Conservation (phyloP, 2,888 invertebrate species). For the Leptinotarsa tumamoca region DNA sequence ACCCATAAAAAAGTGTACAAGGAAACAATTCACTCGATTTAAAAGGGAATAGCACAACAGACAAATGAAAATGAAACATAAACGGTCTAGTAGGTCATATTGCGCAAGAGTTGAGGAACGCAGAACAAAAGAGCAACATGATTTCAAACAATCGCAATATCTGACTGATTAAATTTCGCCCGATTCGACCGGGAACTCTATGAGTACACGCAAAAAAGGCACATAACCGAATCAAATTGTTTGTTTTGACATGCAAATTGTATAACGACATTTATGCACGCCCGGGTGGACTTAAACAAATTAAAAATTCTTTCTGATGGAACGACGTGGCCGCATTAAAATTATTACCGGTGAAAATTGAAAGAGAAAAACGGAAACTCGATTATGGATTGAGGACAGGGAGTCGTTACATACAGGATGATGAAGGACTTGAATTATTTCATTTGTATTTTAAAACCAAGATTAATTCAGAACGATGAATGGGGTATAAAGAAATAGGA, state of each 20-base stretch:
- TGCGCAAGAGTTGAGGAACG: constrained; percentile 6
- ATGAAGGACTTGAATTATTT: too few species aligned
- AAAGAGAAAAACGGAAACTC: constrained; percentile 37
- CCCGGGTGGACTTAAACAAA: constrained; percentile 51
- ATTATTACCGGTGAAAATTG: constrained; percentile 45
- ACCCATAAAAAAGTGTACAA: too few species aligned
- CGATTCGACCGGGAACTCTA: constrained; percentile 35
- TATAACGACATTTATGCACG: constrained; percentile 50
- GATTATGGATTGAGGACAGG: constrained; percentile 16
- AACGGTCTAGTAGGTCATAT: not conserved
- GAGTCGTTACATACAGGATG: not conserved
- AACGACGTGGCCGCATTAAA: constrained; percentile 46
- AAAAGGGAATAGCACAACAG: too few species aligned
- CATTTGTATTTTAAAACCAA: too few species aligned
- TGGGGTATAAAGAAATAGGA: too few species aligned
- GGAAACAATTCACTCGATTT: not conserved
- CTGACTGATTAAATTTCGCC: constrained; percentile 40
- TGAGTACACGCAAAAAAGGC: constrained; percentile 38
- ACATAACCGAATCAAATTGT: constrained; percentile 47
- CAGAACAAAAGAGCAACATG: constrained; percentile 16
- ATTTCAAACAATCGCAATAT: constrained; percentile 38
- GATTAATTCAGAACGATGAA: too few species aligned
- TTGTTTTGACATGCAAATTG: constrained; percentile 55
- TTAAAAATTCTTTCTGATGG: constrained; percentile 56
- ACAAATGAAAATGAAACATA: not conserved